phyloP scores from a whole-genome alignment of 2,888 invertebrate species.

The Neocrepidodera transversa region DNA sequence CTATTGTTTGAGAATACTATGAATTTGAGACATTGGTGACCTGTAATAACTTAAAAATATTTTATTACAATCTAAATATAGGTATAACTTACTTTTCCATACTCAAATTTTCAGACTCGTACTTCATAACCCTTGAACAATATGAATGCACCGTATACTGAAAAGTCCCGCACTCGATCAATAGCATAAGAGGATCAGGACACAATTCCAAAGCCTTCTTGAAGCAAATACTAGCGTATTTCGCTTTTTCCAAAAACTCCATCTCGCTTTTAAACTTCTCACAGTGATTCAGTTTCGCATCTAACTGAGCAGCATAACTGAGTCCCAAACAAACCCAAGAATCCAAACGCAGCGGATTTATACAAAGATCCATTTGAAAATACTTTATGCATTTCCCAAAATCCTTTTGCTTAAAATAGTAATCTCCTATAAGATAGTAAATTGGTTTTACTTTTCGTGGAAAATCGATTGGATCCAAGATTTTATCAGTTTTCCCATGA shows the following conservation, averaged over 20 bases:
- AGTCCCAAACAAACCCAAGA: constrained; percentile 94
- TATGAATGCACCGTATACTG: constrained; percentile 90
- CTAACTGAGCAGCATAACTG: constrained; percentile 78
- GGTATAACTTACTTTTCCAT: constrained; percentile 69
- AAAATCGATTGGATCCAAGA: constrained; percentile 54
- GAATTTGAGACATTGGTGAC: no score
- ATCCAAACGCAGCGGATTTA: constrained; percentile 81
- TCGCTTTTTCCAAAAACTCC: constrained; percentile 73
- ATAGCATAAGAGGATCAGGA: constrained; percentile 75
- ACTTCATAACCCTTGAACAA: constrained; percentile 84
- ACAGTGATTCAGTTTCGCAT: constrained; percentile 80
- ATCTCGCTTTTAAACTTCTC: constrained; percentile 67
- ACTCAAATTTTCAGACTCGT: constrained; percentile 76
- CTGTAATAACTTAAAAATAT: no score
- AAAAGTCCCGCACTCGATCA: constrained; percentile 92
- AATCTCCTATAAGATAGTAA: constrained; percentile 92
- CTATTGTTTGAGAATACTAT: no score
- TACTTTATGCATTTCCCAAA: constrained; percentile 75
- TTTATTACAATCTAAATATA: no score
- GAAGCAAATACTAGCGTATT: constrained; percentile 81
- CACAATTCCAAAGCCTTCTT: constrained; percentile 79
- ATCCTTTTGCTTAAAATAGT: constrained; percentile 88
- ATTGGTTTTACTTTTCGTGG: constrained; percentile 67
- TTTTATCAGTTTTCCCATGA: constrained; percentile 41
- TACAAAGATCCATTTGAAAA: constrained; percentile 82